These are phyloP conservation scores for Platyscapa corneri DNA, from an alignment of 1,140 invertebrate species.

Conservation along the genomic window DNA sequence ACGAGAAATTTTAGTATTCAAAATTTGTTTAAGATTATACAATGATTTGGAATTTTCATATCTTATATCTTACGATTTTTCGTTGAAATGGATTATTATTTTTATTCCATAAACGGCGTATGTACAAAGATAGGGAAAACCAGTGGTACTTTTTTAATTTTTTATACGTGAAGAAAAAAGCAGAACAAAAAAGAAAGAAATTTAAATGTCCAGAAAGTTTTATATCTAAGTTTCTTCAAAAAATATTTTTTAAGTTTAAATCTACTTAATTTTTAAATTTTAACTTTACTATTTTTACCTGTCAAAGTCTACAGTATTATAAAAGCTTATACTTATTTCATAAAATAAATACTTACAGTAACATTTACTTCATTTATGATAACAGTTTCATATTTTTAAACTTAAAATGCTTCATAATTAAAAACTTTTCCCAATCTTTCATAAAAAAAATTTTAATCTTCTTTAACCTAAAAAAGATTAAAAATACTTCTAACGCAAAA, in stretches of 20 bases:
- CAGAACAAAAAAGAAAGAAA: neutral
- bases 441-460: too few relatives aligned
- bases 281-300: neutral
- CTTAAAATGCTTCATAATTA: too few relatives aligned
- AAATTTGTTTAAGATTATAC: constrained; percentile 3
- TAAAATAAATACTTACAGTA: neutral
- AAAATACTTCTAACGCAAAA: neutral
- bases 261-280: too few relatives aligned
- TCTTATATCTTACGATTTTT: neutral
- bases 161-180: neutral
- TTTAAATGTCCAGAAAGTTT: neutral
- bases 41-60: neutral
- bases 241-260: neutral
- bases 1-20: neutral
- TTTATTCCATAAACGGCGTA: neutral
- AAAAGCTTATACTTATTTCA: neutral
- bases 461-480: neutral
- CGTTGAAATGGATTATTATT: neutral
- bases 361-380: neutral
- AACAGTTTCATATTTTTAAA: neutral
- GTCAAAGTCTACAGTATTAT: neutral
- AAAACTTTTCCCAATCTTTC: too few relatives aligned
- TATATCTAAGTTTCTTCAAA: neutral
- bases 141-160: neutral
- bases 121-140: constrained; percentile 13